phyloP scores from a whole-genome alignment of 2,888 invertebrate species.

The Synanthedon vespiformis region DNA sequence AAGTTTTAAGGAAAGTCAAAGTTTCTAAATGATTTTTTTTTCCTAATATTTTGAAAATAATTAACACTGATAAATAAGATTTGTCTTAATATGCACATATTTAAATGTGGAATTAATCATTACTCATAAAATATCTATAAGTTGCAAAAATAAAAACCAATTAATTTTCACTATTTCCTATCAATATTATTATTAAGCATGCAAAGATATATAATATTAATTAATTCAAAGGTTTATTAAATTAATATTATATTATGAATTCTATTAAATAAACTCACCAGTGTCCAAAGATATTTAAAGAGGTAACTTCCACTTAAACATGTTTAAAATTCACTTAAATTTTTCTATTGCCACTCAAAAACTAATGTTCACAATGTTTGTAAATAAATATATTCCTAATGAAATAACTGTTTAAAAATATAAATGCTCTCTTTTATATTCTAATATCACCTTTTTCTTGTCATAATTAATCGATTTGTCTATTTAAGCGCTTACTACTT shows the following conservation, averaged over 20 bases:
- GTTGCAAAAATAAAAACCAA: too few relatives aligned
- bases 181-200: too few relatives aligned
- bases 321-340: neutral
- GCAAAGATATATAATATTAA: too few relatives aligned
- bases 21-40: too few relatives aligned
- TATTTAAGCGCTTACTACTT: slow-evolving; percentile 26
- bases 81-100: too few relatives aligned
- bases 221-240: too few relatives aligned
- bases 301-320: slow-evolving; percentile 7
- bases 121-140: neutral
- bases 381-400: slow-evolving; percentile 1
- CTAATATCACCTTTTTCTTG: slow-evolving; percentile 42
- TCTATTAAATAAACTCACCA: slow-evolving; percentile 16
- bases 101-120: too few relatives aligned
- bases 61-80: too few relatives aligned
- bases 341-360: neutral
- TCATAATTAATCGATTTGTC: slow-evolving; percentile 34
- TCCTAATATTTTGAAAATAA: too few relatives aligned
- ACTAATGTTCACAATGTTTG: neutral
- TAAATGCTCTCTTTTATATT: slow-evolving; percentile 12
- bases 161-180: too few relatives aligned
- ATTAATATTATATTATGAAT: neutral
- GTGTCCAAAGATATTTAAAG: slow-evolving; percentile 12
- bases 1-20: too few relatives aligned
- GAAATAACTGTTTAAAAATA: slow-evolving; percentile 6